Base-by-base conservation (phyloP, 2,888 invertebrate species). In the Patella ulyssiponensis region DNA sequence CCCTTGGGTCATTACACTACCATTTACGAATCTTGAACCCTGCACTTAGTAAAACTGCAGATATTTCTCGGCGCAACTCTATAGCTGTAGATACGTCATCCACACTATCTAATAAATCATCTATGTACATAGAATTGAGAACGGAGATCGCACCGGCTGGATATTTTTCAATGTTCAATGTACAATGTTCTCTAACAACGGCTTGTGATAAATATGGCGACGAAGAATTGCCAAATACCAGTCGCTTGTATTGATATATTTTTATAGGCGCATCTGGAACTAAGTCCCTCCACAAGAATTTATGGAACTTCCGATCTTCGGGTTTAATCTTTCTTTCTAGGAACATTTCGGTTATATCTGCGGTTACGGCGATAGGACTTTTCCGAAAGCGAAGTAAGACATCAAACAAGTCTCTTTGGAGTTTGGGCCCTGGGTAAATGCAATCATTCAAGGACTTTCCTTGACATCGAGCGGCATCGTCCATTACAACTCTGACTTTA, bases 221-320 rank as follows among this genome's bases (percentile, higher is more conserved):
- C n/a, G n/a, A n/a, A n/a, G n/a, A n/a, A n/a, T n/a, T n/a, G n/a
- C n/a, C n/a, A n/a, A n/a, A n/a, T n/a, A n/a, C n/a, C n/a, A 58
- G 58, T 58, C 58, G 15, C 15, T 58, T 58, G n/a, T 58, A 58
- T 70, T 27, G 27, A 27, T 27, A 27, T 27, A 27, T 27, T 27
- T 27, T 27, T 27, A 27, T 27, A 27, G 27, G 27, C 27, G 27
- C 27, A 27, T 27, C 27, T 27, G 27, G 27, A 70, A 20, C 33
- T 23, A 70, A 44, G 23, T 70, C 70, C 23, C 70, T 17, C 70
- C 70, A 70, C 23, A 70, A 70, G 44, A 70, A 70, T 44, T 23
- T 70, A 20, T 70, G 70, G 23, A 20, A 70, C 33, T 20, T 17
- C 23, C 70, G 17, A 44, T 70, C 44, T 17, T 70, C 70, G 3